These are phyloP conservation scores for Smithornis capensis DNA, from an alignment of 2,113 vertebrate genomes.

Conservation along the genomic window DNA sequence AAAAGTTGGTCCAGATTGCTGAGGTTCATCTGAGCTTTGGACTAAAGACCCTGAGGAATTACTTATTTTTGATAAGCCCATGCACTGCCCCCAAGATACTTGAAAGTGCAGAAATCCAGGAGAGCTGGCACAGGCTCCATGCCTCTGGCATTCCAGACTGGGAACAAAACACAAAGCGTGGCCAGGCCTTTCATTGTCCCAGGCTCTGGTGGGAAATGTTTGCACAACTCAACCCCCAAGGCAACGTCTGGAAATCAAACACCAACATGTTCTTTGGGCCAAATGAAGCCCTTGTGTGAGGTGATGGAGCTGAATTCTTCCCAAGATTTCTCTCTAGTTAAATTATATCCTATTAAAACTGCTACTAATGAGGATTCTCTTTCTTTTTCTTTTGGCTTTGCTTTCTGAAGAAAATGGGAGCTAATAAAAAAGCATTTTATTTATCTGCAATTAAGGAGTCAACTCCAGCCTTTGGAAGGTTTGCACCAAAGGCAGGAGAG, in stretches of 20 bases:
- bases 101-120: background rate
- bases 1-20: background rate
- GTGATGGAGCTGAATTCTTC: background rate
- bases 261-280: background rate
- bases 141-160: background rate
- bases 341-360: background rate
- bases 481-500: background rate
- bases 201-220: background rate
- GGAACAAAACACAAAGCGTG: background rate
- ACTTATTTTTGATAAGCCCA: background rate
- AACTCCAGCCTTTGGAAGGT: background rate
- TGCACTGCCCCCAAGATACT: background rate
- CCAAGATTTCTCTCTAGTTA: conserved; percentile 1
- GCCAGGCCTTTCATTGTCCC: background rate
- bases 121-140: background rate
- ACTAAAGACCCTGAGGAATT: background rate
- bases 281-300: background rate
- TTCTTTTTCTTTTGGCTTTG: background rate
- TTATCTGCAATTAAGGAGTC: background rate
- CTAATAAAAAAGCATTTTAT: conserved; percentile 14
- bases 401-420: conserved; percentile 10
- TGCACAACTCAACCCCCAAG: background rate
- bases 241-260: background rate
- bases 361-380: background rate
- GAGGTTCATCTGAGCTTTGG: background rate